phyloP scores from a whole-genome alignment of 2,113 vertebrate genomes.

The Cervus canadensis region DNA sequence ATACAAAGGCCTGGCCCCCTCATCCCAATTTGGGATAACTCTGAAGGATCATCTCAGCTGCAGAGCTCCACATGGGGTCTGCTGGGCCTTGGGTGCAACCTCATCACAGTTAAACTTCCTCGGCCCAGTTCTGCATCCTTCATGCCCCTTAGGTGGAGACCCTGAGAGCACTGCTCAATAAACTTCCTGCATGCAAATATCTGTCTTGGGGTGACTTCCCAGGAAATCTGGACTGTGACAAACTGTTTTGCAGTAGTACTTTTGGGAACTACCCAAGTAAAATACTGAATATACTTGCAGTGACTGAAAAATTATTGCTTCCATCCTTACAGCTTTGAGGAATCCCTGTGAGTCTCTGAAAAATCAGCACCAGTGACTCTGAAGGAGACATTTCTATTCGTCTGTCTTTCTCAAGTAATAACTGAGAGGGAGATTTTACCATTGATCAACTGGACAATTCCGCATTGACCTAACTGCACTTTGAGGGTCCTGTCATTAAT shows the following conservation, averaged over 20 bases:
- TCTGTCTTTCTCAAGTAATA: slow-evolving; percentile 24
- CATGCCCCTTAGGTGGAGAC: not conserved
- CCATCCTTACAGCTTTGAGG: slow-evolving; percentile 12
- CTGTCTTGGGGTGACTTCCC: slow-evolving; percentile 3
- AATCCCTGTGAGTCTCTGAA: slow-evolving; percentile 30
- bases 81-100: not conserved
- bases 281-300: not conserved
- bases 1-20: not conserved
- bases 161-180: not conserved
- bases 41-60: not conserved
- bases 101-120: not conserved
- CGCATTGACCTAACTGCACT: not conserved
- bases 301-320: slow-evolving; percentile 10
- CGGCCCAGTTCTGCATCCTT: not conserved
- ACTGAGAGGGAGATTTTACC: slow-evolving; percentile 10
- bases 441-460: slow-evolving; percentile 5
- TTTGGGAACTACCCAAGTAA: not conserved
- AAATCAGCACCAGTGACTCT: slow-evolving; percentile 27
- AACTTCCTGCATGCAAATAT: slow-evolving; percentile 27
- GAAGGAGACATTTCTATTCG: slow-evolving; percentile 40
- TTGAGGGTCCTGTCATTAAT: not conserved
- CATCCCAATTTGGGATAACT: not conserved
- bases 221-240: slow-evolving; percentile 27
- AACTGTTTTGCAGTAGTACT: not conserved
- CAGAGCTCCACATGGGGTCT: not conserved